Conservation (phyloP, 2,888 invertebrate genomes). For the Brachyptera putata region DNA sequence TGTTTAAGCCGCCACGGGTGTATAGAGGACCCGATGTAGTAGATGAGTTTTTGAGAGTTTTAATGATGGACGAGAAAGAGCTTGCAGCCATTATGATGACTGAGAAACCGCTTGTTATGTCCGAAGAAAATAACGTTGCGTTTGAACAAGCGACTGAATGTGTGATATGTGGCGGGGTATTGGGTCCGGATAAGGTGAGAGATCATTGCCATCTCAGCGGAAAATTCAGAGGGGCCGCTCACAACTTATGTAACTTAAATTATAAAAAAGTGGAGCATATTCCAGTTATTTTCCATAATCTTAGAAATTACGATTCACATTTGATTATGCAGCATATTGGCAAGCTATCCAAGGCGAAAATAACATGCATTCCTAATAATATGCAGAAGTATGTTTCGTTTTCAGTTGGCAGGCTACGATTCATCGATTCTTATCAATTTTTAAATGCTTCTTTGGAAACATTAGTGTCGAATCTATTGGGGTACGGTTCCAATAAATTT, state of each 20-base stretch:
- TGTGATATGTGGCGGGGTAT: constrained; percentile 35
- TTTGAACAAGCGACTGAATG: constrained; percentile 34
- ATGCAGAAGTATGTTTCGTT: too few species aligned
- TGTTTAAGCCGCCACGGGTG: neutral
- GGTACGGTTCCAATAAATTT: neutral
- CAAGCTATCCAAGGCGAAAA: neutral
- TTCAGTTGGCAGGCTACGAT: constrained; percentile 30
- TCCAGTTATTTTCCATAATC: constrained; percentile 40
- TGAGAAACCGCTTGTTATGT: constrained; percentile 30
- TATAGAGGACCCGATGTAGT: neutral
- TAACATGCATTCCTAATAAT: constrained; percentile 24
- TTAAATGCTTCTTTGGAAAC: constrained; percentile 37
- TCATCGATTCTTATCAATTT: constrained; percentile 39
- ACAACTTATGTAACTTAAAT: constrained; percentile 40
- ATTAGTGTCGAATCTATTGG: constrained; percentile 35
- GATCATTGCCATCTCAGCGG: constrained; percentile 40
- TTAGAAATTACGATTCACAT: constrained; percentile 38
- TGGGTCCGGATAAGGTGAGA: constrained; percentile 33
- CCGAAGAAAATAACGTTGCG: constrained; percentile 32
- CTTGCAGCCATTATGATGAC: constrained; percentile 24
- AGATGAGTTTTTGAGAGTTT: neutral
- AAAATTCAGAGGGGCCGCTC: constrained; percentile 36
- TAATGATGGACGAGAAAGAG: neutral
- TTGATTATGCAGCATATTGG: constrained; percentile 35
- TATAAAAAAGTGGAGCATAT: constrained; percentile 37